phyloP scores from a whole-genome alignment of 2,797 vertebrate species.

The Chaetodon trifasciatus region DNA sequence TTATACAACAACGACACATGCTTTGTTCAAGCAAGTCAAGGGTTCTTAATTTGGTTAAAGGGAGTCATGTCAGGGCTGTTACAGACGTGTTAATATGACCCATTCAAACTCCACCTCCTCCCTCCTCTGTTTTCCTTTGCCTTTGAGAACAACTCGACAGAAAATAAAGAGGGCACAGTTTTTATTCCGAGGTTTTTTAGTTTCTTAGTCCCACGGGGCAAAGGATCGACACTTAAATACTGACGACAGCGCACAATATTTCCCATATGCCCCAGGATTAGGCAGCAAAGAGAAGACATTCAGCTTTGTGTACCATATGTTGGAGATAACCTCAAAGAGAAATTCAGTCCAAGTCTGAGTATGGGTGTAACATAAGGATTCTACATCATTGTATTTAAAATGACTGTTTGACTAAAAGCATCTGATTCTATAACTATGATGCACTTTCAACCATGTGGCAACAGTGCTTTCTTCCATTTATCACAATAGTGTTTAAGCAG shows the following conservation, averaged over 20 bases:
- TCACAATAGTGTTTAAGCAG: slow-evolving; percentile 24
- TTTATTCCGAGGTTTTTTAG: slow-evolving; percentile 37
- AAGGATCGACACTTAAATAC: slow-evolving; percentile 59
- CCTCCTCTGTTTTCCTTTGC: slow-evolving; percentile 24
- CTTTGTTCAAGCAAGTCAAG: slow-evolving; percentile 50
- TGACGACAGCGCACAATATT: slow-evolving; percentile 58
- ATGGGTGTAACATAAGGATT: slow-evolving; percentile 29
- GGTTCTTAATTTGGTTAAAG: slow-evolving; percentile 61
- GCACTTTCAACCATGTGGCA: slow-evolving; percentile 29
- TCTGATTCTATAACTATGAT: slow-evolving; percentile 21
- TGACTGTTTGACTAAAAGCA: slow-evolving; percentile 37
- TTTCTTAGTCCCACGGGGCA: slow-evolving; percentile 37
- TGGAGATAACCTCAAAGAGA: slow-evolving; percentile 54
- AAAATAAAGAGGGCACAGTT: slow-evolving; percentile 27
- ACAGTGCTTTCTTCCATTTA: slow-evolving; percentile 32
- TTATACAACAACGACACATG: slow-evolving; percentile 68
- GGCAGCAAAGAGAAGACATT: slow-evolving; percentile 32
- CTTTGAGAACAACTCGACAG: slow-evolving; percentile 17
- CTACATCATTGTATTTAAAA: slow-evolving; percentile 26
- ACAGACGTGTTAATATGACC: slow-evolving; percentile 63
- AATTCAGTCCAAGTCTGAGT: slow-evolving; percentile 23
- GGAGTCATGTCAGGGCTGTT: slow-evolving; percentile 64
- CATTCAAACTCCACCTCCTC: slow-evolving; percentile 28
- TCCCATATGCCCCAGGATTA: slow-evolving; percentile 66
- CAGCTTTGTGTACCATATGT: slow-evolving; percentile 59